Conservation (phyloP, 2,888 invertebrate species). For the Hyppa rectilinea region DNA sequence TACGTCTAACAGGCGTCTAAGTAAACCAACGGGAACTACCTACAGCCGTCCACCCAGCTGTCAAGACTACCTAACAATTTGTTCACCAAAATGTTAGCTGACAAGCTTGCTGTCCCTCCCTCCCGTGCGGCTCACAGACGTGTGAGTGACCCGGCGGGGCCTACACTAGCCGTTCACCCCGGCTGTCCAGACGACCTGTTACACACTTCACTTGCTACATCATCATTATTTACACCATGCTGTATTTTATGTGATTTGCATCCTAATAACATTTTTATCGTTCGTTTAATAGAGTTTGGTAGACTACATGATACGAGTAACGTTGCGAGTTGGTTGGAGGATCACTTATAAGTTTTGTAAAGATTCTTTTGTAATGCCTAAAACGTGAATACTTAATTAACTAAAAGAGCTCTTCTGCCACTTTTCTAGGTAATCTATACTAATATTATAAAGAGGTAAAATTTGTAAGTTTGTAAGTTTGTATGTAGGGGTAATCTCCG, state of each 20-base stretch:
- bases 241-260: constrained; percentile 58
- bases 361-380: too few species aligned
- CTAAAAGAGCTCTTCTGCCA: too few species aligned
- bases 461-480: too few species aligned
- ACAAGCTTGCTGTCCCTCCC: constrained; percentile 25
- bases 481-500: too few species aligned
- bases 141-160: constrained; percentile 82
- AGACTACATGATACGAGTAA: not conserved
- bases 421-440: too few species aligned
- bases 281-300: constrained; percentile 18
- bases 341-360: not conserved
- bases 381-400: not conserved
- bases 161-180: constrained; percentile 86
- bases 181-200: constrained; percentile 85
- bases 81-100: not conserved
- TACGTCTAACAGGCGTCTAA: constrained; percentile 73
- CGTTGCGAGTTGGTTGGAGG: not conserved
- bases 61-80: constrained; percentile 13
- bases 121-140: constrained; percentile 69
- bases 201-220: constrained; percentile 81
- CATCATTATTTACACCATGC: constrained; percentile 59
- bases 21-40: constrained; percentile 72
- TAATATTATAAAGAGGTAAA: too few species aligned
- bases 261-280: constrained; percentile 50
- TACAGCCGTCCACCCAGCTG: constrained; percentile 73